phyloP scores from a whole-genome alignment of 1,140 invertebrate genomes.

The Aphelenchoides besseyi region DNA sequence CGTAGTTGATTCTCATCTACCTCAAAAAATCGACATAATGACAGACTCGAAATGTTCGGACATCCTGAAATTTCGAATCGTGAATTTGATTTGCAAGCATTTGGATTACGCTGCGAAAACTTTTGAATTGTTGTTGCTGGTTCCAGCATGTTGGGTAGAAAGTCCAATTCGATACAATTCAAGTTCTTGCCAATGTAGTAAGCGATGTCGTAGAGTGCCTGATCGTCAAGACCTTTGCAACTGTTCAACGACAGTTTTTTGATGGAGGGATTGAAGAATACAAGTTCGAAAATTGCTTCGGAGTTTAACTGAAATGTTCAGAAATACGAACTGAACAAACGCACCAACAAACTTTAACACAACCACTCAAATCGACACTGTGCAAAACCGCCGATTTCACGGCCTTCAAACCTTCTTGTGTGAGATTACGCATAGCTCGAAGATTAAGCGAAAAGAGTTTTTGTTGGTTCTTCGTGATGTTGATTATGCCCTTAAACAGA shows the following conservation, averaged over 20 bases:
- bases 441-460: slow-evolving; percentile 45
- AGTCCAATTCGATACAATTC: slow-evolving; percentile 54
- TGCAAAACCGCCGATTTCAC: slow-evolving; percentile 44
- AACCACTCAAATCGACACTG: slow-evolving; percentile 58
- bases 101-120: too few species aligned
- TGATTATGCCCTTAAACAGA: slow-evolving; percentile 44
- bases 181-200: slow-evolving; percentile 54
- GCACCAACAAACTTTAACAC: slow-evolving; percentile 40
- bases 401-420: slow-evolving; percentile 42
- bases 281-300: slow-evolving; percentile 54
- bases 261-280: slow-evolving; percentile 53
- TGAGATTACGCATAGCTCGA: slow-evolving; percentile 42
- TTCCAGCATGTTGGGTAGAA: slow-evolving; percentile 51
- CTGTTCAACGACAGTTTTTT: slow-evolving; percentile 52
- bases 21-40: slow-evolving; percentile 59
- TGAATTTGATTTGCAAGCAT: neutral
- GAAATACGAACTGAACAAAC: neutral
- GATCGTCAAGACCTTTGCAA: slow-evolving; percentile 55
- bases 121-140: slow-evolving; percentile 47
- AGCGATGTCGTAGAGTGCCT: slow-evolving; percentile 59
- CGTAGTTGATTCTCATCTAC: slow-evolving; percentile 11
- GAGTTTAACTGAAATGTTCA: slow-evolving; percentile 44
- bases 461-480: slow-evolving; percentile 40
- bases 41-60: slow-evolving; percentile 58
- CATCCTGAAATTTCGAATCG: too few species aligned